Base-by-base conservation (phyloP, 2,113 vertebrate genomes). In the Elaphurus davidianus region DNA sequence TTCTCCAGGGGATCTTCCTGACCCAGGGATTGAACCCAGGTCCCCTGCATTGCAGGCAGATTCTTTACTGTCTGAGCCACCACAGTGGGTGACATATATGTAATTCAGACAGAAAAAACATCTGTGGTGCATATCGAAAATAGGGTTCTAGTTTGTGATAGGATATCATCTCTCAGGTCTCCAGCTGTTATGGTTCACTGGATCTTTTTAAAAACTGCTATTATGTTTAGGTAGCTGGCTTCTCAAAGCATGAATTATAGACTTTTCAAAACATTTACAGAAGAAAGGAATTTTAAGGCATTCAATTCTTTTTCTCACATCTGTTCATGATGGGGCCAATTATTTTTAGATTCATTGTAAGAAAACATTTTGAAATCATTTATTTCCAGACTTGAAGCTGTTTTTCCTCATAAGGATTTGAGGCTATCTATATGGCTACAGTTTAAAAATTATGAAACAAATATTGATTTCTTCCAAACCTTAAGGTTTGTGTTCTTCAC, bases 321-420 rank as follows among this genome's bases (percentile, higher is more conserved):
- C 94, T 96, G 55, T 87, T n/a, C 84, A 71, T 95, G 52, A 86
- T 76, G 23, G 52, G 30, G 40, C 76, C 86, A 91, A 89, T 94
- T 98, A 98, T 96, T 97, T 98, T 98, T 97, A 98, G 94, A 94
- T 76, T 95, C 79, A 90, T 91, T 96, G 59, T 97, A 97, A 96
- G 74, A 90, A 97, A 97, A 94, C 30, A 83, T 92, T 87, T 94
- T 82, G 43, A 96, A 97, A 90, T 93, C 36, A 90, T 62, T 97
- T 95, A 62, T 92, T 71, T 96, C 36, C 43, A 33, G 67, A 87
- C 95, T 87, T 90, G 40, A 97, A 62, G 90, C 64, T 94, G 27
- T 23, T 95, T 93, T 96, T 64, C n/a, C 86, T 93, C n/a, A 62
- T 95, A 96, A 87, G 36, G 23, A 94, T 27, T 76, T 57, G 19